Evolutionary conservation across 2,888 invertebrate genomes (phyloP).

Genomic region (Drosophila multiciliata): DNA sequence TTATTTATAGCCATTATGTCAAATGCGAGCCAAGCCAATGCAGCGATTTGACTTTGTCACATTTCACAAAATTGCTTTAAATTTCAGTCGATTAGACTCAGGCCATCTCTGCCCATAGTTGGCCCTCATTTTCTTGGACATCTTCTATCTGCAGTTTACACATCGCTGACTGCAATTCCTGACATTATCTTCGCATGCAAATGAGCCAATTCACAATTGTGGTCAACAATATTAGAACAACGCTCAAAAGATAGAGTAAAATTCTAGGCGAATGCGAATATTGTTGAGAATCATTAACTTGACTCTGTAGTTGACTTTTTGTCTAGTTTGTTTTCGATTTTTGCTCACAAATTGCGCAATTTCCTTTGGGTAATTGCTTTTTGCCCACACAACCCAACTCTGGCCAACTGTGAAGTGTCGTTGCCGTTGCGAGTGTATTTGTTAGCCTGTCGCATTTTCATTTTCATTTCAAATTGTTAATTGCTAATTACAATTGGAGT

Average conservation of each 20-base stretch:
- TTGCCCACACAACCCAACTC: conserved; percentile 14
- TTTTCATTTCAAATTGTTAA: conserved; percentile 2
- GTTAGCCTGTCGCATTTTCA: background rate
- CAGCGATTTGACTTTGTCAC: conserved; percentile 39
- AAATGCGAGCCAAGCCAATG: conserved; percentile 9
- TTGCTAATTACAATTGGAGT: conserved; percentile 27
- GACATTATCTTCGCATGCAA: conserved; percentile 53
- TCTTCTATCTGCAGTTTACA: conserved; percentile 70
- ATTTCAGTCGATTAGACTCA: conserved; percentile 62
- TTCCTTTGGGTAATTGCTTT: conserved; percentile 76
- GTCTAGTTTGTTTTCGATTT: conserved; percentile 61
- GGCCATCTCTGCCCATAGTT: conserved; percentile 8
- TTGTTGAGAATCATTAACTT: background rate
- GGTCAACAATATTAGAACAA: background rate
- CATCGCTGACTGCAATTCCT: conserved; percentile 63
- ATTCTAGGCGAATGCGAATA: background rate
- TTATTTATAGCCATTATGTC: conserved; percentile 43
- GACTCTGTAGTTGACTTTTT: conserved; percentile 3
- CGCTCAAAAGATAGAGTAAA: background rate
- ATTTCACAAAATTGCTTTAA: conserved; percentile 68
- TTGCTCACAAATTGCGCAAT: conserved; percentile 70
- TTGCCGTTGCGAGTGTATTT: background rate
- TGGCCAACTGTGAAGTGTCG: background rate
- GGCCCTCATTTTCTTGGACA: conserved; percentile 44
- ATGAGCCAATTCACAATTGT: conserved; percentile 33